Evolutionary conservation across 2,888 invertebrate genomes (phyloP).

Genomic region (Metallyticus violacea): DNA sequence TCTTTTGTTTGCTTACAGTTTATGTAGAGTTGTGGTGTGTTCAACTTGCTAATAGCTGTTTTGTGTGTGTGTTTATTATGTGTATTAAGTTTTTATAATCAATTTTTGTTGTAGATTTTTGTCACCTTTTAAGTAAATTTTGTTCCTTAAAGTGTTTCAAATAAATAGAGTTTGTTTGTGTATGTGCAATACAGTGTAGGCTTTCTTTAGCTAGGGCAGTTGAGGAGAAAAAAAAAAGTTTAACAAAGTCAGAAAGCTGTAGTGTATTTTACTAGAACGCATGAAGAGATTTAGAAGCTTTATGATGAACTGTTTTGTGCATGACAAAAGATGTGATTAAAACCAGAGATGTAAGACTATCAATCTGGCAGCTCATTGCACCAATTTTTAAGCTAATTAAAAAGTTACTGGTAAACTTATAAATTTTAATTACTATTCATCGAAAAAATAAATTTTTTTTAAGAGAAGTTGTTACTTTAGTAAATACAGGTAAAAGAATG

Average conservation of each 20-base stretch:
- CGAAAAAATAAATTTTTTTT: not conserved
- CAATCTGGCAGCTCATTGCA: not conserved
- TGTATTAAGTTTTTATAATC: not conserved
- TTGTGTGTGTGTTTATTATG: not conserved
- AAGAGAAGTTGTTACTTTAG: not conserved
- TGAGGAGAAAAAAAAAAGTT: not conserved
- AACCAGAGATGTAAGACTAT: not conserved
- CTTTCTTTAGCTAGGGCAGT: not conserved
- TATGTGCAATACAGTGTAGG: not conserved
- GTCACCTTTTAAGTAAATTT: not conserved
- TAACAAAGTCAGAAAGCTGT: not conserved
- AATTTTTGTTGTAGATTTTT: too few relatives aligned
- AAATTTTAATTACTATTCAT: not conserved
- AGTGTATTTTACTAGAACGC: not conserved
- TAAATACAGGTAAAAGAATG: not conserved
- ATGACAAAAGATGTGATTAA: not conserved
- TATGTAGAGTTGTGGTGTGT: not conserved
- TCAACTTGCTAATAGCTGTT: not conserved
- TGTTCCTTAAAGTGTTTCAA: not conserved
- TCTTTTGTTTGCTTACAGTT: not conserved
- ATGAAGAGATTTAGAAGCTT: not conserved
- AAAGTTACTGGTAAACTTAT: not conserved
- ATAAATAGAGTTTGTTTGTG: not conserved
- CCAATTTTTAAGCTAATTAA: not conserved
- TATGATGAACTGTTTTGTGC: not conserved